Conservation (phyloP, 1,140 invertebrate species). For the Apis dorsata region DNA sequence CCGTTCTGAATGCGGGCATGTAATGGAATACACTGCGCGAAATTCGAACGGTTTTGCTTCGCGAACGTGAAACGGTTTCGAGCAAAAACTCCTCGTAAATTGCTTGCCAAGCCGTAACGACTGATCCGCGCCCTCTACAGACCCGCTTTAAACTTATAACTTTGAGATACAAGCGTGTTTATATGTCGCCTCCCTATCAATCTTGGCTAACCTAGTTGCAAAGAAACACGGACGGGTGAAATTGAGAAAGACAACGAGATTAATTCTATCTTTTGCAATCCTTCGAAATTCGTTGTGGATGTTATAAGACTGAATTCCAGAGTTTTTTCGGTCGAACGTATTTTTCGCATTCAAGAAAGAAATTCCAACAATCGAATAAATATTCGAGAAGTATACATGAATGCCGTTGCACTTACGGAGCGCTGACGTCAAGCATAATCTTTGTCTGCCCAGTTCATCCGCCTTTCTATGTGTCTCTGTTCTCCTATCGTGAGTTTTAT, state of each 20-base stretch:
- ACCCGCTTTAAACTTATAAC: neutral
- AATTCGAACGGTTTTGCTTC: conserved; percentile 41
- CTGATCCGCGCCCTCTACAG: neutral
- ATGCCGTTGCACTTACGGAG: conserved; percentile 1
- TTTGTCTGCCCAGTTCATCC: conserved; percentile 45
- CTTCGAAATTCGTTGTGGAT: too few species aligned
- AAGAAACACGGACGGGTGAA: neutral
- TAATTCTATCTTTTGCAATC: neutral
- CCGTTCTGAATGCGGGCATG: neutral
- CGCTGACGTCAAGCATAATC: conserved; percentile 31
- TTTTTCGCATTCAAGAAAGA: conserved; percentile 14
- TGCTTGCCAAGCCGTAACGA: conserved; percentile 22
- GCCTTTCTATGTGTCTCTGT: conserved; percentile 30
- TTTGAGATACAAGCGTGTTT: conserved; percentile 7
- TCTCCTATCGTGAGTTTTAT: neutral
- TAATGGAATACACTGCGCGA: conserved; percentile 19
- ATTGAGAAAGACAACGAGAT: neutral
- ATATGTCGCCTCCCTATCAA: conserved; percentile 21
- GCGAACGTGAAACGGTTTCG: conserved; percentile 29
- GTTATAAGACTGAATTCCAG: neutral
- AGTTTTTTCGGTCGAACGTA: neutral
- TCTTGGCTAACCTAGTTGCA: conserved; percentile 11
- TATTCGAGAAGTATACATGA: conserved; percentile 4
- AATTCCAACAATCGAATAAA: neutral
- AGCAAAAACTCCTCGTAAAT: conserved; percentile 32